Evolutionary conservation across 2,888 invertebrate genomes (phyloP), one percentile per base, ranked within the genome.

Genomic region (Lagria hirta): DNA sequence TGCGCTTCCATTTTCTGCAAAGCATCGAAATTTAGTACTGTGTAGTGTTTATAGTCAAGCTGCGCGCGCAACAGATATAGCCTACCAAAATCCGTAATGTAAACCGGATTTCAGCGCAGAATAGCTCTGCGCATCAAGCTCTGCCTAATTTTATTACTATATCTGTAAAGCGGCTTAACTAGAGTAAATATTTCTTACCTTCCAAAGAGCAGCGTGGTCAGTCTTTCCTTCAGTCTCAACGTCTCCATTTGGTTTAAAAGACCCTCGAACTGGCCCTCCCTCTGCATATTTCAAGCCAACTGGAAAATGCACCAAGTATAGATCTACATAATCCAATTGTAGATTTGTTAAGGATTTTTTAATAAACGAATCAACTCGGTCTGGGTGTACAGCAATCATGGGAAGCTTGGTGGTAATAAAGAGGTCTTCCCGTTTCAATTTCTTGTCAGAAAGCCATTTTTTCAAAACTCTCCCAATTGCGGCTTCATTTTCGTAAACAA

Each of bases 331-430:
- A 11, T 58, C 52, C 8, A 61, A 30, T 15, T 51, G 41, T 6
- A 62, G 35, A 32, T 53, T 55, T 16, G 49, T 47, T 29, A 62
- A 33, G 8, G 59, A 61, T 26, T 44, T 44, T 21, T 58, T 52
- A 36, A 61, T 33, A 21, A 50, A 55, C 22, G 29, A 34, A 45
- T 60, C 57, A 1, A 62, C 59, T 11, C 56, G 51, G 13, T 78
- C 77, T 0, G 83, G 77, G 2, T 79, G 75, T 57, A 68, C 58
- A 76, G 80, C 80, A 55, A 73, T 68, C n/a, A 80, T 77, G 4
- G 83, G 81, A 54, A 90, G 76, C 71, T 92, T 92, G 5, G 90
- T 88, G 18, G 85, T 85, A 22, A 92, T 77, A 64, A 88, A 91
- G 0, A 92, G 69, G 15, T 92, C 87, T 22, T 87, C 86, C 54